Evolutionary conservation across 2,113 vertebrate genomes (phyloP).

Genomic region (Rhinolophus ferrumequinum): DNA sequence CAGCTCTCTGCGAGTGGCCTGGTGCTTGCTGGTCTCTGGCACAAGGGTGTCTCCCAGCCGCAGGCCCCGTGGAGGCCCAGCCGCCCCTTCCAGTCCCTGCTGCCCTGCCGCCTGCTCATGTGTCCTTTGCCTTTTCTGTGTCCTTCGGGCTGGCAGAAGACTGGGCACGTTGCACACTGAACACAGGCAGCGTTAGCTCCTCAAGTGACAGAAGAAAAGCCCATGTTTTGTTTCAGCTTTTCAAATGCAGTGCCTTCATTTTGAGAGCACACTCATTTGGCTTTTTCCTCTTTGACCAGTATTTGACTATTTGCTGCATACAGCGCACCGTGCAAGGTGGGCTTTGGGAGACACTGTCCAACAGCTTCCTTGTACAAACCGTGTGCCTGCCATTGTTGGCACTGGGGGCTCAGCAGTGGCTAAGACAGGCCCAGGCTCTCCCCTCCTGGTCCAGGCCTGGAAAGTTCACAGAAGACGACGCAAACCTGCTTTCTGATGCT

Average conservation of each 20-base stretch:
- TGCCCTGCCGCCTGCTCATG: rapidly evolving
- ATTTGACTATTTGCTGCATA: rapidly evolving
- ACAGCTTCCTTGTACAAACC: rapidly evolving
- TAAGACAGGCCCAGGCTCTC: rapidly evolving
- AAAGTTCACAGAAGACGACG: not conserved
- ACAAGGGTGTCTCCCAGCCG: not conserved
- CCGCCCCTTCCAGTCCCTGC: no score
- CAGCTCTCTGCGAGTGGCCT: rapidly evolving
- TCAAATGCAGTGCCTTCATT: not conserved
- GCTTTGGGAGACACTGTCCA: rapidly evolving
- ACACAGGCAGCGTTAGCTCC: not conserved
- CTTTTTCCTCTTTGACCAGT: not conserved
- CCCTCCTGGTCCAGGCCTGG: rapidly evolving
- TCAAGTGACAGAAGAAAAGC: not conserved
- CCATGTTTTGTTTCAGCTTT: rapidly evolving
- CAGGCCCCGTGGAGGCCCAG: no score
- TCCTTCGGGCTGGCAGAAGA: not conserved
- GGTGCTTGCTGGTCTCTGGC: not conserved
- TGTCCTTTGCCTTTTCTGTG: not conserved
- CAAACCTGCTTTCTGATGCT: not conserved
- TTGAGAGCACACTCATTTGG: not conserved
- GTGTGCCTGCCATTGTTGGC: rapidly evolving
- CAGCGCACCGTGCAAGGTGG: rapidly evolving
- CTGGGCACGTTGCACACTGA: rapidly evolving
- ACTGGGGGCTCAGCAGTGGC: rapidly evolving